Evolutionary conservation across 1,140 invertebrate genomes (phyloP), one percentile per base, ranked within the genome.

Genomic region (Euglossa dilemma): DNA sequence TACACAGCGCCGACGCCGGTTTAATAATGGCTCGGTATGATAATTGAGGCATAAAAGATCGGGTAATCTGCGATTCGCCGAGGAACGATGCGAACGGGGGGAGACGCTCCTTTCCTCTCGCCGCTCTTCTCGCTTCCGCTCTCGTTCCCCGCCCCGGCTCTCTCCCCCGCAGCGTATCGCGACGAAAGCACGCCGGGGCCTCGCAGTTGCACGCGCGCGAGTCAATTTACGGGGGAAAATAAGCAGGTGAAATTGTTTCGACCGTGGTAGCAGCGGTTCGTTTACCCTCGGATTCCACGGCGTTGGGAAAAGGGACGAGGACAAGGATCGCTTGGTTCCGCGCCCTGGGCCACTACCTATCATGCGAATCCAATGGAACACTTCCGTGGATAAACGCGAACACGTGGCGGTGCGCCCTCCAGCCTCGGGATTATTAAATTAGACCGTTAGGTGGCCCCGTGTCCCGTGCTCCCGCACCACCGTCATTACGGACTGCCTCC

Each of bases 31-130:
- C 76, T 81, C 66, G 90, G 90, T 87, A 93, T 91, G 86, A 92
- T 93, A 92, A 91, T 92, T 90, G 90, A 90, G 91, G 90, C 87
- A 91, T 91, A 91, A 92, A 90, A 90, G 91, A 92, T 92, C 86
- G 87, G 91, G 87, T 87, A 92, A 92, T 92, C 80, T 91, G 18
- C 80, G 86, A 90, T 86, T 90, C 73, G 77, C 71, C 70, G 45
- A 73, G 79, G 72, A 84, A 85, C 54, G 76, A 23, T 79, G 69
- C 57, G 25, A 63, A 63, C 28, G 52, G 54, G 45, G 70, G 79
- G 66, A 43, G 63, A 64, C 23, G 70, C 5, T 20, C 76, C 25
- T 11, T 56, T 52, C 28, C 43, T 59, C 8, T 36, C 18, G 6
- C 3, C 47, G 14, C 69, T 36, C 18, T 52, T 52, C 36, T 25